Base-by-base conservation (phyloP, 2,113 vertebrate species). In the Scomber colias region DNA sequence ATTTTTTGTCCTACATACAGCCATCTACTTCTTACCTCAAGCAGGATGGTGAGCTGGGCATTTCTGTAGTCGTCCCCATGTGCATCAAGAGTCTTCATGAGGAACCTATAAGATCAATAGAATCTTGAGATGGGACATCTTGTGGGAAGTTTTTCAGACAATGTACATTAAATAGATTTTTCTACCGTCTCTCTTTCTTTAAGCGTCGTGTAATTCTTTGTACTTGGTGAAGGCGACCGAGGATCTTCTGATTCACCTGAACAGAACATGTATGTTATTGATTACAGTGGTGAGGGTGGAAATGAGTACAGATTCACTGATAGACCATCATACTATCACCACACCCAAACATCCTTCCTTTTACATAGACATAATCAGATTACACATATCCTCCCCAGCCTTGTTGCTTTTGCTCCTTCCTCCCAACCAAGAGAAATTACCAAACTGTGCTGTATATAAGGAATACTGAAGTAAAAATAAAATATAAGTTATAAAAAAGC, bases 21-120 rank as follows among this genome's bases (percentile, higher is more conserved):
- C 7, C 15, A 17, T 61, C 2, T 67, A 17, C 57, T 70, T 48
- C 92, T 95, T 79, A 97, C 97, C 95, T 97, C 96, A 50, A 98
- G 90, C 11, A 95, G 62, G 24, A 97, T 94, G 31, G 96, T 96
- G 71, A 98, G 93, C 85, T 97, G 95, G 31, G 96, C 88, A 1
- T 94, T 95, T 77, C 96, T 94, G 85, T 97, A 98, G 81, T 97
- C 95, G 15, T 98, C 97, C 3, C 96, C 95, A 3, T 97, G 96
- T 24, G 93, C 92, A 78, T 97, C 96, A 76, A 98, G 94, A 31
- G 96, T 95, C 76, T 95, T 96, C 97, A 98, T 96, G 14, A 98
- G 95, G 82, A 96, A 98, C 90, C 97, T 98, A 83, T 11, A 35
- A 57, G 16, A 56, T 59, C 3, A 89, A 81, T 31, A 69, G 51